Conservation (phyloP, 2,888 invertebrate genomes). For the Tanypteryx hageni region DNA sequence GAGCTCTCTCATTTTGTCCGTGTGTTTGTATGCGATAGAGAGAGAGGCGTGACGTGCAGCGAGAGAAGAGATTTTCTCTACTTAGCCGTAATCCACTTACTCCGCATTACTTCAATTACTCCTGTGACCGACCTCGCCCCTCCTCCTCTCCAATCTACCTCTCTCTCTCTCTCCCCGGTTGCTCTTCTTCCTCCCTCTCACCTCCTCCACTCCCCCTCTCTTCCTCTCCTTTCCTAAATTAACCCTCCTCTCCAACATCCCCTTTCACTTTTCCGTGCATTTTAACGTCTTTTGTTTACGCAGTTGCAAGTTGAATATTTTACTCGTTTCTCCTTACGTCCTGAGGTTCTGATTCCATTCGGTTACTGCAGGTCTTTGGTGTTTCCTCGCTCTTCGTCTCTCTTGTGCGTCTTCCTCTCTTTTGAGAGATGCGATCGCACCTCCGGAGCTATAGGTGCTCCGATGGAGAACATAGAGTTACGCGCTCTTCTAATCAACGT, state of each 20-base stretch:
- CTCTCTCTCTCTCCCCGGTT: no score
- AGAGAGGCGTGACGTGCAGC: background rate
- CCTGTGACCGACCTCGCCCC: background rate
- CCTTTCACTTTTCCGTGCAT: background rate
- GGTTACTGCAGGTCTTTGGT: background rate
- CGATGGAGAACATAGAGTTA: no score
- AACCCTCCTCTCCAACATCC: background rate
- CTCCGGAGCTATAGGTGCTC: no score
- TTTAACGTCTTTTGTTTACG: background rate
- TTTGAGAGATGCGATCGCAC: no score
- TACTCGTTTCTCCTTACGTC: background rate
- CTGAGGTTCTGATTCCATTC: background rate
- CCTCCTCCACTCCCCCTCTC: background rate
- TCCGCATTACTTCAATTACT: constrained; percentile 46
- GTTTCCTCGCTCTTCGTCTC: background rate
- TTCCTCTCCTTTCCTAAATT: background rate
- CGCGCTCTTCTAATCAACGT: no score
- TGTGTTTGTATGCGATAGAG: background rate
- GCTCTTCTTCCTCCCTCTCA: background rate
- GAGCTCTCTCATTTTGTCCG: background rate
- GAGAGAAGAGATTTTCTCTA: background rate
- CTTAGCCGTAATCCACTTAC: constrained; percentile 35
- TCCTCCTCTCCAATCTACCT: background rate
- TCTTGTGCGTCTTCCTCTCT: no score
- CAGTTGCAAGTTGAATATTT: background rate